These are phyloP conservation scores for Calliphora vomitoria DNA, from an alignment of 2,888 invertebrate genomes.

Conservation along the genomic window DNA sequence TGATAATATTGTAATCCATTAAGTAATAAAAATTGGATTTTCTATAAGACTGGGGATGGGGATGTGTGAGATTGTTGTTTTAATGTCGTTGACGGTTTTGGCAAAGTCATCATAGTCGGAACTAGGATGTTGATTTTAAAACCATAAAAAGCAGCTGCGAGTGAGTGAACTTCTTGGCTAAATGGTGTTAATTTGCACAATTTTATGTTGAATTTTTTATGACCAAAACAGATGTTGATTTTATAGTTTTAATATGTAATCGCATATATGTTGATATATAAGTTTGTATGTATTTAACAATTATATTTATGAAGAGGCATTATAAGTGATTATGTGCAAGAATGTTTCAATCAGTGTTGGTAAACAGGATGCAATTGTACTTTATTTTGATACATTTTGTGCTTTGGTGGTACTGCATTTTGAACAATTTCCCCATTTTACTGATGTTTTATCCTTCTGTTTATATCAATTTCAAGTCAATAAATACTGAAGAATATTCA, in stretches of 20 bases:
- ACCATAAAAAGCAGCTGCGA: conserved; percentile 50
- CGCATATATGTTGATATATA: too few species aligned
- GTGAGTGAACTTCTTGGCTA: conserved; percentile 38
- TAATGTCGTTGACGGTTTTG: neutral
- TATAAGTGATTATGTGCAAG: too few species aligned
- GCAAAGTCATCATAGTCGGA: conserved; percentile 10
- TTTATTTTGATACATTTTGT: too few species aligned
- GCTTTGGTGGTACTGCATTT: too few species aligned
- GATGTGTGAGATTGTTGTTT: neutral
- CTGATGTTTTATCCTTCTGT: too few species aligned
- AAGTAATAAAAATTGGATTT: conserved; percentile 55
- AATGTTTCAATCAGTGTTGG: too few species aligned
- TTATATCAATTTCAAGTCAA: too few species aligned
- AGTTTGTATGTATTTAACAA: too few species aligned
- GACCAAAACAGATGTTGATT: conserved; percentile 58
- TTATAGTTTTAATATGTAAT: conserved; percentile 8
- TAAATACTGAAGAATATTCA: too few species aligned
- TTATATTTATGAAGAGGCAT: too few species aligned
- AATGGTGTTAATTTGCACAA: conserved; percentile 65
- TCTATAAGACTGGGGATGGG: neutral
- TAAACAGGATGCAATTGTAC: too few species aligned
- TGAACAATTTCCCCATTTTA: too few species aligned
- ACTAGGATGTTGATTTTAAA: conserved; percentile 31
- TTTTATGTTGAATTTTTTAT: conserved; percentile 42
- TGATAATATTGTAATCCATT: conserved; percentile 58